These are phyloP conservation scores for Eupithecia tripunctaria DNA, from an alignment of 2,888 invertebrate genomes.

Conservation along the genomic window DNA sequence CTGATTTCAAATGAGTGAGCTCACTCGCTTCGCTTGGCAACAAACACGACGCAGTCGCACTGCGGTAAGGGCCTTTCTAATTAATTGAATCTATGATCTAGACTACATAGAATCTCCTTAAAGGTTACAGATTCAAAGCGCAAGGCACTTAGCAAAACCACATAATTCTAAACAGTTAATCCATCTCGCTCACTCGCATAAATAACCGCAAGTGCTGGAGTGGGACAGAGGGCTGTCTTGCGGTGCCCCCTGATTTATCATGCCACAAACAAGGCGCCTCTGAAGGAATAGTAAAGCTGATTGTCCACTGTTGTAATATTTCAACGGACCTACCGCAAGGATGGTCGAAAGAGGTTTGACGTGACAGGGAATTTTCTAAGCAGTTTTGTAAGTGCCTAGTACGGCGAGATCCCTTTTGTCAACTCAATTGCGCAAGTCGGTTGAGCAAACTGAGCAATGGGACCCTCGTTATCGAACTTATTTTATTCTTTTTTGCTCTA, in stretches of 20 bases:
- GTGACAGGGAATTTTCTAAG: neutral
- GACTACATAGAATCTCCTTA: neutral
- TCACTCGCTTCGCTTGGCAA: no score
- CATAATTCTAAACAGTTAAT: constrained; percentile 27
- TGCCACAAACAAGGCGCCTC: constrained; percentile 54
- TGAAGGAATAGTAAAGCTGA: constrained; percentile 16
- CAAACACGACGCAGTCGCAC: no score
- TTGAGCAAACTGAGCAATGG: no score
- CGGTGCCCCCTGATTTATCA: constrained; percentile 79
- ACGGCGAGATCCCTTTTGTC: no score
- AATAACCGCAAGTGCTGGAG: constrained; percentile 38
- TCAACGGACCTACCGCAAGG: constrained; percentile 1
- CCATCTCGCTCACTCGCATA: constrained; percentile 33
- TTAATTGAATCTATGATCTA: no score
- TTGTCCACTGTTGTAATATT: constrained; percentile 16
- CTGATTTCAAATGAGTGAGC: no score
- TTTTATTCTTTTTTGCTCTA: no score
- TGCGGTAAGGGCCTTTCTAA: no score
- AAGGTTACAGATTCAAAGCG: constrained; percentile 13
- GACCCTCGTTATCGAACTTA: no score
- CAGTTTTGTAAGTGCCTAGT: neutral
- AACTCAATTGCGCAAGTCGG: no score
- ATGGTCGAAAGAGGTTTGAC: constrained; percentile 4
- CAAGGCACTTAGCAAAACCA: constrained; percentile 31
- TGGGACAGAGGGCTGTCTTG: constrained; percentile 63